Evolutionary conservation across 1,140 invertebrate species (phyloP).

Genomic region (Drosophila orena): DNA sequence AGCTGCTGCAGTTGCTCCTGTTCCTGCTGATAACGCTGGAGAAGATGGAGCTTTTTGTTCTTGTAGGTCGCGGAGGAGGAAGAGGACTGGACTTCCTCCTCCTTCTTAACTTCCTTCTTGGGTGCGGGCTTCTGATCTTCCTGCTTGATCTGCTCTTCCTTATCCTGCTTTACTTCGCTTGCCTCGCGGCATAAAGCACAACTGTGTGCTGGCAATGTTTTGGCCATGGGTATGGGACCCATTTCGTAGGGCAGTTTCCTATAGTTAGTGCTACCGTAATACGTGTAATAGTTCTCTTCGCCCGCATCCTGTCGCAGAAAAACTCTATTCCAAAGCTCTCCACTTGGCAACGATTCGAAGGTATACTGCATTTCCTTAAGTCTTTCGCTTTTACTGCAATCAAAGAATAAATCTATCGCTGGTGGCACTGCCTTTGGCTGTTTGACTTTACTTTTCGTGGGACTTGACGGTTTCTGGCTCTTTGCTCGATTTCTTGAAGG

Average conservation of each 20-base stretch:
- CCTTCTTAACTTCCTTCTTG: conserved; percentile 43
- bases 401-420: conserved; percentile 54
- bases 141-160: conserved; percentile 8
- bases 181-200: conserved; percentile 70
- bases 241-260: conserved; percentile 92
- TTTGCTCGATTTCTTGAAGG: conserved; percentile 6
- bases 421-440: conserved; percentile 10
- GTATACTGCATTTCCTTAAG: conserved; percentile 89
- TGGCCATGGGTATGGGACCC: conserved; percentile 86
- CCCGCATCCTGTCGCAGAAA: conserved; percentile 91
- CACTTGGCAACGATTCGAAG: conserved; percentile 90
- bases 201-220: conserved; percentile 57
- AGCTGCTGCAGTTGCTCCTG: conserved; percentile 60
- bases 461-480: conserved; percentile 23
- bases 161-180: conserved; percentile 3
- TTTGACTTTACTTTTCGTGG: conserved; percentile 20
- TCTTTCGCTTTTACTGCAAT: conserved; percentile 64
- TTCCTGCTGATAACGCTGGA: conserved; percentile 78
- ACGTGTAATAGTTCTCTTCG: conserved; percentile 86
- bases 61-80: conserved; percentile 59
- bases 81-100: conserved; percentile 28
- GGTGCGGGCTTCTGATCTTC: conserved; percentile 16
- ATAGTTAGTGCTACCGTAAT: conserved; percentile 85
- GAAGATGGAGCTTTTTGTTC: conserved; percentile 75
- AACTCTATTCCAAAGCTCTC: conserved; percentile 91